phyloP scores from a whole-genome alignment of 2,888 invertebrate species.

The Metalampra italica region DNA sequence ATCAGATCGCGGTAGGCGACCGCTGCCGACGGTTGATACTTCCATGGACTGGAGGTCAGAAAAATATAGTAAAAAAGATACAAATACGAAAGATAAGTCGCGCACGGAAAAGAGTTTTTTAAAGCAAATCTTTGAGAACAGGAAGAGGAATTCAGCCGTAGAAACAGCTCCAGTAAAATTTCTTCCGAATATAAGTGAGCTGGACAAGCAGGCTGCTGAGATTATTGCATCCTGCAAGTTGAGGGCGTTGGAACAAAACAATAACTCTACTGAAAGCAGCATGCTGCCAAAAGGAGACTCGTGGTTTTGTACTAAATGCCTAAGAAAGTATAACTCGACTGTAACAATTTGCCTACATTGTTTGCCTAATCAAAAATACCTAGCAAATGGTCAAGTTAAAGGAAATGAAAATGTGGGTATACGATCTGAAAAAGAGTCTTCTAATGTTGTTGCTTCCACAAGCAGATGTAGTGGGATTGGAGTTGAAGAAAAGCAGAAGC shows the following conservation, averaged over 20 bases:
- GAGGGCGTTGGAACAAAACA: constrained; percentile 40
- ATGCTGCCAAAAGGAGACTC: constrained; percentile 11
- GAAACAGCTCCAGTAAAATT: constrained; percentile 69
- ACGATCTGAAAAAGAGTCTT: constrained; percentile 34
- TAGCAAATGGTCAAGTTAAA: not conserved
- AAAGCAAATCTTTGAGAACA: constrained; percentile 69
- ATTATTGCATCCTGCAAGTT: constrained; percentile 79
- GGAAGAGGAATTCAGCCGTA: constrained; percentile 55
- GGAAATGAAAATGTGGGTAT: constrained; percentile 22
- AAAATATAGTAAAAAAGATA: constrained; percentile 46
- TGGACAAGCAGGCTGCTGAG: constrained; percentile 87
- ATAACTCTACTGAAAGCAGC: constrained; percentile 9
- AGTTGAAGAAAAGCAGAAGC: constrained; percentile 75
- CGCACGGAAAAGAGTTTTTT: constrained; percentile 76
- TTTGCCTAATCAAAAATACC: constrained; percentile 24
- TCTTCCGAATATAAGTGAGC: constrained; percentile 87
- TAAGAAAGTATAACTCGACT: constrained; percentile 54
- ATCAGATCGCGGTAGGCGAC: constrained; percentile 12
- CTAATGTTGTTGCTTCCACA: constrained; percentile 11
- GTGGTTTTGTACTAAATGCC: constrained; percentile 61
- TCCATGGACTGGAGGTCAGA: constrained; percentile 37
- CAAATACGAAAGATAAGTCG: constrained; percentile 42
- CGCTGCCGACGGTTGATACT: constrained; percentile 19
- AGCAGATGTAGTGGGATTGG: constrained; percentile 15
- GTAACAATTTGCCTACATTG: constrained; percentile 48